phyloP scores from a whole-genome alignment of 1,140 invertebrate species.

The Gryon sp. region DNA sequence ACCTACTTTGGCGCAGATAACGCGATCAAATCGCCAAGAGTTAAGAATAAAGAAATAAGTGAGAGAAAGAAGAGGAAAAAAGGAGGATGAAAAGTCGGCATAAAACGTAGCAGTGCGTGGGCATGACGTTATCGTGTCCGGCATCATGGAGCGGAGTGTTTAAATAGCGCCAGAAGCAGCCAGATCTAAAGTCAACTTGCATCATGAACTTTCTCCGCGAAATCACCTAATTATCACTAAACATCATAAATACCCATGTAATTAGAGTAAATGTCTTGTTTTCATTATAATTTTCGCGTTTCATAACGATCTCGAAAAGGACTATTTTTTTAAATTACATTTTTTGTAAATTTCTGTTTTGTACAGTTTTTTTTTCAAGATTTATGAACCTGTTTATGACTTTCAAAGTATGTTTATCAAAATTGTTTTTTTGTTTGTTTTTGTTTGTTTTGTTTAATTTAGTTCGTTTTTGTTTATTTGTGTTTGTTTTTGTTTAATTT shows the following conservation, averaged over 20 bases:
- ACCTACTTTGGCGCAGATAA: slow-evolving; percentile 61
- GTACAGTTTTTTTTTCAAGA: no score
- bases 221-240: slow-evolving; percentile 15
- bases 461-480: no score
- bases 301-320: no score
- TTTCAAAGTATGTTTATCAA: no score
- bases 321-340: no score
- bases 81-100: no score
- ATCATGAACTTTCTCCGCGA: slow-evolving; percentile 37
- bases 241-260: neutral
- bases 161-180: slow-evolving; percentile 41
- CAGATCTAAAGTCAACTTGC: slow-evolving; percentile 17
- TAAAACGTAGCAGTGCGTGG: slow-evolving; percentile 64
- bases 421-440: no score
- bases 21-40: slow-evolving; percentile 51
- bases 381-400: no score
- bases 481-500: no score
- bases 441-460: no score
- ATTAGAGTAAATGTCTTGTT: neutral
- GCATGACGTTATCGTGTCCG: slow-evolving; percentile 59
- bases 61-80: slow-evolving; percentile 40
- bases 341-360: no score
- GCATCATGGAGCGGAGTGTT: slow-evolving; percentile 31
- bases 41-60: slow-evolving; percentile 15
- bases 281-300: no score